phyloP scores from a whole-genome alignment of 2,888 invertebrate species.

The Bembecia ichneumoniformis region DNA sequence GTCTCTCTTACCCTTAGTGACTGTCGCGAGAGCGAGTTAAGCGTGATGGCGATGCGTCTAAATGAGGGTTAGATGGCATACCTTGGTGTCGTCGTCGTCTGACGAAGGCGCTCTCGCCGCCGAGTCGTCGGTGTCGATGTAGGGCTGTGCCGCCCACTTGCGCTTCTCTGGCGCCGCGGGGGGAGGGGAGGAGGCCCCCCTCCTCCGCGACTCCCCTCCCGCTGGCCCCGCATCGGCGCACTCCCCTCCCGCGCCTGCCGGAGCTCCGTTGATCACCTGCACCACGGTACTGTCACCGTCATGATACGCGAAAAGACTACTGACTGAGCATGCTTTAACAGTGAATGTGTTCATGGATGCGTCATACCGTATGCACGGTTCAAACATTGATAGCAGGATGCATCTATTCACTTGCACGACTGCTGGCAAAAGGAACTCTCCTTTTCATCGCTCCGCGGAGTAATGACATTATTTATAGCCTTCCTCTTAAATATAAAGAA shows the following conservation, averaged over 20 bases:
- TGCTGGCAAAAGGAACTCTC: no score
- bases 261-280: constrained; percentile 63
- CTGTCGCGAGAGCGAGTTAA: no score
- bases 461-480: no score
- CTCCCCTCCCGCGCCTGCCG: constrained; percentile 26
- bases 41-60: constrained; percentile 6
- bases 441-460: no score
- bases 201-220: constrained; percentile 42
- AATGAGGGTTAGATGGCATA: constrained; percentile 13
- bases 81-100: constrained; percentile 58
- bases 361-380: no score
- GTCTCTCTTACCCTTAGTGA: no score
- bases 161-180: constrained; percentile 79
- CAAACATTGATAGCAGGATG: no score
- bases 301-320: constrained; percentile 2
- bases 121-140: constrained; percentile 29
- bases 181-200: constrained; percentile 63
- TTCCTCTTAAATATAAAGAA: no score
- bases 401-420: no score
- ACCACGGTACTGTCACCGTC: constrained; percentile 4
- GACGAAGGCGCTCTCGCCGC: constrained; percentile 37
- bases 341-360: background rate
- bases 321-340: background rate
- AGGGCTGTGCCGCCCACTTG: constrained; percentile 73
- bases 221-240: constrained; percentile 11